These are phyloP conservation scores for Dasyprocta punctata DNA, from an alignment of 2,113 vertebrate genomes.

Conservation along the genomic window DNA sequence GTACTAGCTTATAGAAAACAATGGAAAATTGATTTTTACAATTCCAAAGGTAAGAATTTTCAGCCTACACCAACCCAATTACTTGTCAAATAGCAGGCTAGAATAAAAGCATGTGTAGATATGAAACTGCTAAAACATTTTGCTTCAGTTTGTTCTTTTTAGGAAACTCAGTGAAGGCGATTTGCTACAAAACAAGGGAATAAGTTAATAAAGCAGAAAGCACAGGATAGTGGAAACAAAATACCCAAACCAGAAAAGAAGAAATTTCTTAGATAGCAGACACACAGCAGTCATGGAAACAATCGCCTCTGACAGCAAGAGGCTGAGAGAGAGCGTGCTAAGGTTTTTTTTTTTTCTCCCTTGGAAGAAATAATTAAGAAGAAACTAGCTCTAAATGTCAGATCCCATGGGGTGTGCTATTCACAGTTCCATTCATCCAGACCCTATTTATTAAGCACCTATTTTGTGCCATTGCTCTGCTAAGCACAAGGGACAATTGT, in stretches of 20 bases:
- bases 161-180: constrained; percentile 40
- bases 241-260: not conserved
- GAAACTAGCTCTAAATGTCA: not conserved
- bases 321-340: not conserved
- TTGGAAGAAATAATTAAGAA: constrained; percentile 43
- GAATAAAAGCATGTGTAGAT: not conserved
- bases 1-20: not conserved
- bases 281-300: not conserved
- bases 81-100: not conserved
- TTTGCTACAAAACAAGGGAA: not conserved
- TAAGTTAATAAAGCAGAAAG: constrained; percentile 2
- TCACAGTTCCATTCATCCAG: not conserved
- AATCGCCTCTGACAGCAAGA: not conserved
- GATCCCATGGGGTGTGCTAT: not conserved
- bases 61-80: not conserved
- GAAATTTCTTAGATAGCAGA: not conserved
- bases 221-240: not conserved
- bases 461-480: not conserved
- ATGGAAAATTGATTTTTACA: not conserved
- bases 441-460: not conserved
- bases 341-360: no score
- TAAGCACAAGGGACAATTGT: not conserved
- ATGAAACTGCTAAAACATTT: constrained; percentile 3
- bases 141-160: not conserved
- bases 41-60: not conserved